A percentile compares a stretch with the other conserved stretches of the same genome.
Conservation (phyloP, 1,140 invertebrate genomes). For the Papilio polyxenes region DNA sequence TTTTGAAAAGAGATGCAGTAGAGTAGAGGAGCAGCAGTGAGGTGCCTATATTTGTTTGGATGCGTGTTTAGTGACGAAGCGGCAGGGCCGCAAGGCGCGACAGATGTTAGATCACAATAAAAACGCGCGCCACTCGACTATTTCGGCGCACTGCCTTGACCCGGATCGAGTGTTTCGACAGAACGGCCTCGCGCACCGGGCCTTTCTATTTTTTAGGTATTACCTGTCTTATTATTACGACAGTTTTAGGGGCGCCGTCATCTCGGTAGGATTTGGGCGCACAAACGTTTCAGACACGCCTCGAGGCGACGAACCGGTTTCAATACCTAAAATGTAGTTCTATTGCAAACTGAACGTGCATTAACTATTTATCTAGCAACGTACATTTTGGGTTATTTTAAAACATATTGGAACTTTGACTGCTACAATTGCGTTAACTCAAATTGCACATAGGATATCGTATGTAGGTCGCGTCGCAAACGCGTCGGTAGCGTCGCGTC, state of each 20-base stretch:
- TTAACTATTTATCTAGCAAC: not conserved
- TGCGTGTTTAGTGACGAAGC: constrained; percentile 49
- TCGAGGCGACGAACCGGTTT: constrained; percentile 54
- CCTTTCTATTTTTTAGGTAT: constrained; percentile 81
- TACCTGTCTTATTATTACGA: constrained; percentile 80
- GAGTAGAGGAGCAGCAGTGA: not conserved
- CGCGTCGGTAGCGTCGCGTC: constrained; percentile 43
- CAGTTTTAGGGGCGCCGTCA: constrained; percentile 70
- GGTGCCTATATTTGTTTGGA: not conserved
- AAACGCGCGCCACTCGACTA: constrained; percentile 77
- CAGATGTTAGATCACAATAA: constrained; percentile 80
- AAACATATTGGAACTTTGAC: not conserved
- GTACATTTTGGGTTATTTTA: constrained; percentile 17
- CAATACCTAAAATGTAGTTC: constrained; percentile 52
- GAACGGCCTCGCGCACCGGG: constrained; percentile 78
- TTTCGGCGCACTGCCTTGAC: constrained; percentile 80
- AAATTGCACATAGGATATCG: not conserved
- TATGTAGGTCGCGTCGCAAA: constrained; percentile 48
- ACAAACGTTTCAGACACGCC: constrained; percentile 53
- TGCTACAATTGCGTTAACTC: constrained; percentile 30
- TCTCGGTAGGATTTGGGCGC: constrained; percentile 69
- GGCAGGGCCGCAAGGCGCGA: constrained; percentile 50
- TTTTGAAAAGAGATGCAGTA: not conserved
- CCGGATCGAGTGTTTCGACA: constrained; percentile 78
- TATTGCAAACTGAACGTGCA: constrained; percentile 28